phyloP scores from a whole-genome alignment of 1,140 invertebrate species.

The Leptonema lineaticorne region DNA sequence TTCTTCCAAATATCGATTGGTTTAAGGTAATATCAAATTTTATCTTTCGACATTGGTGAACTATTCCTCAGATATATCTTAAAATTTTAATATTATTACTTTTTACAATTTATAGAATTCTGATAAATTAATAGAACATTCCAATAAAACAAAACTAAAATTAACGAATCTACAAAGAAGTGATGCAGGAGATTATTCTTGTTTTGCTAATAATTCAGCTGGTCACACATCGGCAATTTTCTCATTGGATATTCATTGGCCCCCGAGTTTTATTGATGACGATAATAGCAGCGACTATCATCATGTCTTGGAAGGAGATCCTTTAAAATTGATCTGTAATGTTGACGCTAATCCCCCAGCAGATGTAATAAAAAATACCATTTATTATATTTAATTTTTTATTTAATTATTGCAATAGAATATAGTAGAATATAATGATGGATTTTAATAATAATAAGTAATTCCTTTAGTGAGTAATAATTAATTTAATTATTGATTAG shows the following conservation, averaged over 20 bases:
- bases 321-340: constrained; percentile 46
- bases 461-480: no score
- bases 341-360: constrained; percentile 49
- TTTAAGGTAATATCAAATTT: constrained; percentile 50
- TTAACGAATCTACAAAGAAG: constrained; percentile 46
- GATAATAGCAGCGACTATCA: constrained; percentile 6
- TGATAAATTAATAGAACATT: neutral
- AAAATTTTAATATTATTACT: neutral
- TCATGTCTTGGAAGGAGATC: constrained; percentile 44
- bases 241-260: constrained; percentile 46
- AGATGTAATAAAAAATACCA: constrained; percentile 46
- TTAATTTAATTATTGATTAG: no score
- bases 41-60: neutral
- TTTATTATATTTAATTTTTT: no score
- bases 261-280: constrained; percentile 39
- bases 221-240: constrained; percentile 44
- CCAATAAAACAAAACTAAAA: constrained; percentile 29
- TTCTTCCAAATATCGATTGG: constrained; percentile 47
- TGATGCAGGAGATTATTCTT: constrained; percentile 45
- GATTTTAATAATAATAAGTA: no score
- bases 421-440: no score
- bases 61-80: neutral
- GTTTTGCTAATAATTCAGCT: constrained; percentile 46
- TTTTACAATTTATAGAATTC: neutral
- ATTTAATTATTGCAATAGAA: no score